Percentiles rank a stretch among this genome's conserved stretches.
phyloP scores from a whole-genome alignment of 2,797 vertebrate genomes.

The Prionace glauca region DNA sequence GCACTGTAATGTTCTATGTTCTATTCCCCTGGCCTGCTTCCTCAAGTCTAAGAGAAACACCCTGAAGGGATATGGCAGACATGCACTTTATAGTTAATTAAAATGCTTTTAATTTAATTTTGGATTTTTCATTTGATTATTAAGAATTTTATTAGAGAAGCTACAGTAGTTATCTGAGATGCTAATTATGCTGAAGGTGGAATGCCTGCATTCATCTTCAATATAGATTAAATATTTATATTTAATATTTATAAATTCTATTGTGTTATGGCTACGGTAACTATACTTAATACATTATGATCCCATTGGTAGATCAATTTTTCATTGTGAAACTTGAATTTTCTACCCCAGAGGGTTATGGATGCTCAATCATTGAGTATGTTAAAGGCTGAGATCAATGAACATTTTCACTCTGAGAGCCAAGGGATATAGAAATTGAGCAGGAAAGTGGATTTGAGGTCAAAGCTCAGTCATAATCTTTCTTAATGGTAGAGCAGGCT shows the following conservation, averaged over 20 bases:
- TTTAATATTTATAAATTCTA: neutral
- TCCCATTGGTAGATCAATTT: neutral
- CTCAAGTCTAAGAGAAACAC: too few species aligned
- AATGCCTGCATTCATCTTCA: neutral
- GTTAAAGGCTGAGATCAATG: neutral
- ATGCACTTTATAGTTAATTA: neutral
- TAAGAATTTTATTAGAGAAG: neutral
- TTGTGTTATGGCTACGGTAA: neutral
- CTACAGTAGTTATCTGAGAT: neutral
- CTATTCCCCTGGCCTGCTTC: neutral
- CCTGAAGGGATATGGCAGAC: too few species aligned
- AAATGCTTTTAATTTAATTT: neutral
- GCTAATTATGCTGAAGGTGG: neutral
- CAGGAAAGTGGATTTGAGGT: neutral
- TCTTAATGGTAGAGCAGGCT: neutral
- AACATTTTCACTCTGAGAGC: neutral
- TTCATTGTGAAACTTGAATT: neutral
- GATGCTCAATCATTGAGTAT: neutral
- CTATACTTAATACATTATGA: neutral
- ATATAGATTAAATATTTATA: neutral
- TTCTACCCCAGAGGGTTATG: neutral
- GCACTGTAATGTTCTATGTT: too few species aligned
- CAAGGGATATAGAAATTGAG: neutral
- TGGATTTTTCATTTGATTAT: neutral
- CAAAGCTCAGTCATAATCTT: neutral